These are phyloP conservation scores for Limnephilus marmoratus DNA, from an alignment of 2,888 invertebrate species.

Conservation along the genomic window DNA sequence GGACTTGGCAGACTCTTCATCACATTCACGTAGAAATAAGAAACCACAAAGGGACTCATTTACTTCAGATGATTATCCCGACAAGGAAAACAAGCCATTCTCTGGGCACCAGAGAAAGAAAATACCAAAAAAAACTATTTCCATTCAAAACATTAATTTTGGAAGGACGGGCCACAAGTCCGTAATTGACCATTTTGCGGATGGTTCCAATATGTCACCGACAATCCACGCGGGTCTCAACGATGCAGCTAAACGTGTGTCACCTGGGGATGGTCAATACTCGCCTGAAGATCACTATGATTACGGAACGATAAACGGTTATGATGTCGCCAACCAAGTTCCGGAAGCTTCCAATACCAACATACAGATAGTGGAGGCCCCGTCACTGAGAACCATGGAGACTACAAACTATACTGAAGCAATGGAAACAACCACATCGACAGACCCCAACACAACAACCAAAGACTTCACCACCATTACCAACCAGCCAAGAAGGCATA, in stretches of 20 bases:
- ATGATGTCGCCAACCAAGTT: slow-evolving; percentile 70
- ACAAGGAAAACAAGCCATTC: neutral
- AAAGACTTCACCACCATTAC: neutral
- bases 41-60: neutral
- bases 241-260: slow-evolving; percentile 35
- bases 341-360: slow-evolving; percentile 74
- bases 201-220: slow-evolving; percentile 67
- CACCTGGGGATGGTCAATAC: slow-evolving; percentile 67
- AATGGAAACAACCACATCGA: slow-evolving; percentile 23
- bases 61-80: neutral
- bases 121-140: slow-evolving; percentile 73
- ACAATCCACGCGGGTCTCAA: slow-evolving; percentile 42
- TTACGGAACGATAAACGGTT: slow-evolving; percentile 72
- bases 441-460: neutral
- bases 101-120: slow-evolving; percentile 65
- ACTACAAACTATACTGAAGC: slow-evolving; percentile 11
- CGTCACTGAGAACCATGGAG: slow-evolving; percentile 22
- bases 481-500: slow-evolving; percentile 26
- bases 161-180: slow-evolving; percentile 73
- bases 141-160: slow-evolving; percentile 74
- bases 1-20: neutral
- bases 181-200: slow-evolving; percentile 72
- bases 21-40: neutral
- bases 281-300: slow-evolving; percentile 73
- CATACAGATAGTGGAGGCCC: slow-evolving; percentile 72